Conservation (phyloP, 2,888 invertebrate genomes). For the Hirtodrosophila histrioides region DNA sequence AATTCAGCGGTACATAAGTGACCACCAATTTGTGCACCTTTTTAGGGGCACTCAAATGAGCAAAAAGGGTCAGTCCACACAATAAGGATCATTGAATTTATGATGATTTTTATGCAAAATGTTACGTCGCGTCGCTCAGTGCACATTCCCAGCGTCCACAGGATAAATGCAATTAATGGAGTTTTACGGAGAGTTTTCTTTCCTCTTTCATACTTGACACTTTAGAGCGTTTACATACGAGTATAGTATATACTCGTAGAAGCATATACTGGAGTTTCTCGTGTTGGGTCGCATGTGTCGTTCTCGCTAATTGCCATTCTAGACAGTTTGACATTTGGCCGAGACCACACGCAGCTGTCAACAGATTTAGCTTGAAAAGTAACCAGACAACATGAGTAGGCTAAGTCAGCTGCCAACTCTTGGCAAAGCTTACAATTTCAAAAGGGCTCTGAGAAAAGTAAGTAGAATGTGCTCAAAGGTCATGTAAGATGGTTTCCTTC, state of each 20-base stretch:
- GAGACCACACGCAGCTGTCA: slow-evolving; percentile 31
- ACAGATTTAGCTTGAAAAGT: slow-evolving; percentile 10
- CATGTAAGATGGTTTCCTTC: slow-evolving; percentile 15
- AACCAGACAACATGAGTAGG: background rate
- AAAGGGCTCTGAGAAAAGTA: slow-evolving; percentile 7
- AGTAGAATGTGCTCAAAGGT: slow-evolving; percentile 1
- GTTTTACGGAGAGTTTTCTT: slow-evolving; percentile 3
- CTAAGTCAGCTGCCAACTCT: slow-evolving; percentile 25
- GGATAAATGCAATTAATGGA: slow-evolving; percentile 49
- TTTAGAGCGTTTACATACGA: background rate
- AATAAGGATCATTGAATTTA: slow-evolving; percentile 73
- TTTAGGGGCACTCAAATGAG: slow-evolving; percentile 26
- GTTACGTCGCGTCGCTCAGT: slow-evolving; percentile 1
- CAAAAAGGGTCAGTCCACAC: slow-evolving; percentile 38
- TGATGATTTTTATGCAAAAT: slow-evolving; percentile 71
- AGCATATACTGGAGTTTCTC: too few relatives aligned
- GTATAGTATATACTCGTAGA: background rate
- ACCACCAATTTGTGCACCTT: slow-evolving; percentile 36
- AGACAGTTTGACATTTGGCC: slow-evolving; percentile 46
- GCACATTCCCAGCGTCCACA: slow-evolving; percentile 36
- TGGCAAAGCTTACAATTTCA: slow-evolving; percentile 36
- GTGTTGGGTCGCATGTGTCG: slow-evolving; percentile 7
- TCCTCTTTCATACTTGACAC: background rate
- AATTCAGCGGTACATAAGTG: slow-evolving; percentile 68
- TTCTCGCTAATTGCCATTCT: slow-evolving; percentile 50